Evolutionary conservation across 1,140 invertebrate species (phyloP), one percentile per base, ranked within the genome.

Genomic region (Formica selysi): DNA sequence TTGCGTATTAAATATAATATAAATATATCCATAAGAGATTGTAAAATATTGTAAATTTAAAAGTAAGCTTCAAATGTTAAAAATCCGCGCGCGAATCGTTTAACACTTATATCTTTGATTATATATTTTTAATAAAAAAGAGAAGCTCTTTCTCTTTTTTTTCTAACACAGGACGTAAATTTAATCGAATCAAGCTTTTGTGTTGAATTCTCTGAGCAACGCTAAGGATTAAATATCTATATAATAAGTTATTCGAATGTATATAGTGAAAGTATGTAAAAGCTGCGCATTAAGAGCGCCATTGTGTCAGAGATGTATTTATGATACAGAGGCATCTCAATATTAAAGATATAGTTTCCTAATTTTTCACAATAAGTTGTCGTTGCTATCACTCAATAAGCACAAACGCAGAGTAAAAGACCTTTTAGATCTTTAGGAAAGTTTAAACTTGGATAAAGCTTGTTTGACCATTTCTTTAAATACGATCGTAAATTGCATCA

Each of bases 201-300:
- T 29, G 19, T 73, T 32, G 8, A 54, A 73, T 73, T 32, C 4
- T 19, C 22, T 26, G n/a, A 44, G 48, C n/a, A 29, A 54, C 16
- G 11, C 38, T 19, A 22, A 8, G 19, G 54, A 54, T 41, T 73
- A 73, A 32, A 73, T 54, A 54, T 36, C 29, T 73, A 54, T 32
- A 36, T 73, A 73, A 73, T 73, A 73, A 73, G 16, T 54, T 73
- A 73, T 54, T 51, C 26, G 16, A 51, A 51, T 51, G 32, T 29
- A 51, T 29, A 10, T 29, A 73, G 29, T 73, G 11, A 51, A 51
- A 51, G 48, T 36, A 54, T 51, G 26, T 19, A 19, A 26, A 29
- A 71, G 4, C 22, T n/a, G 48, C 29, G 4, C 19, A 16, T 68
- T 13, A 26, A 68, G 5, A 44, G 41, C 38, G 38, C 38, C 3